Percentiles rank a stretch among this genome's conserved stretches.
Conservation (phyloP, 2,113 vertebrate species). For the Erythrocercus mccallii region DNA sequence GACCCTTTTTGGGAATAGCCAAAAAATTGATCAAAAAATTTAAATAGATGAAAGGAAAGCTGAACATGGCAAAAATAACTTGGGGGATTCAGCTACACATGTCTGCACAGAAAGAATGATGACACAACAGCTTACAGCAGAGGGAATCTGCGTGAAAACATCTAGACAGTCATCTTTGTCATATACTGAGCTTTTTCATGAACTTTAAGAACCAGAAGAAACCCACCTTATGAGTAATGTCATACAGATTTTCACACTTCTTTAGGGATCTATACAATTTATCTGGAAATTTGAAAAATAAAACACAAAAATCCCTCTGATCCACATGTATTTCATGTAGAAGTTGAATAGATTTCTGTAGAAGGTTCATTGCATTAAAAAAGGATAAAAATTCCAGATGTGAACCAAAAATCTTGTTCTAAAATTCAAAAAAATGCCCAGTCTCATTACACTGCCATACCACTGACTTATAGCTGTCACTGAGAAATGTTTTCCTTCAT, state of each 20-base stretch:
- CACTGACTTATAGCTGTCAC: neutral
- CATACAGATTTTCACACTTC: neutral
- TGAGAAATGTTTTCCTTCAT: rapidly evolving
- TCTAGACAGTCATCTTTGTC: neutral
- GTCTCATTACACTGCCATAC: neutral
- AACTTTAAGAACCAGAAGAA: neutral
- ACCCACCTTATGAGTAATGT: neutral
- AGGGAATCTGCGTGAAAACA: neutral
- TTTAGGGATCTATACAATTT: neutral
- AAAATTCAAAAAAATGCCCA: neutral
- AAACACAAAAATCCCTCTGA: neutral
- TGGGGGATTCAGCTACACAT: neutral
- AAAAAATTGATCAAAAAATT: neutral
- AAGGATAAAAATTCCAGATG: neutral
- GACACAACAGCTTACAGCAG: neutral
- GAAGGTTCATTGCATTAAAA: neutral
- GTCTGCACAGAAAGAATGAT: neutral
- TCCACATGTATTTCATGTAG: neutral
- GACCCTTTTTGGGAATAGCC: neutral
- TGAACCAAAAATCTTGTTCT: neutral
- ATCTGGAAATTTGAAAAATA: neutral
- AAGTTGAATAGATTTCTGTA: neutral
- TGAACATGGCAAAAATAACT: neutral
- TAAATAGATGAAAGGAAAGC: neutral
- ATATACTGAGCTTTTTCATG: neutral